These are phyloP conservation scores for Stratiomys singularior DNA, from an alignment of 2,888 invertebrate species.

Conservation along the genomic window DNA sequence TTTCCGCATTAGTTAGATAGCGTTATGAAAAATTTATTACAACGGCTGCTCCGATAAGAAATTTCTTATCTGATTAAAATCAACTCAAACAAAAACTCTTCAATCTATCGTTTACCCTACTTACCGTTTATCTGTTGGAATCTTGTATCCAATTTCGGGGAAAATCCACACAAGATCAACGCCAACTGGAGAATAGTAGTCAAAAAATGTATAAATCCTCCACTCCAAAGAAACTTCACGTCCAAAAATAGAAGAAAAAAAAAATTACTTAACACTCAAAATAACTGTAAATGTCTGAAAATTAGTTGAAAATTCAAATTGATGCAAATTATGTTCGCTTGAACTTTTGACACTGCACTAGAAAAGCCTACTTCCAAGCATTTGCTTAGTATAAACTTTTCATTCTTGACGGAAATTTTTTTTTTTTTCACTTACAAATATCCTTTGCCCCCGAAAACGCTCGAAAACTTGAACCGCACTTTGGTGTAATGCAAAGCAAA, in stretches of 20 bases:
- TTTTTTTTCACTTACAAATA: background rate
- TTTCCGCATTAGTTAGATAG: too few relatives aligned
- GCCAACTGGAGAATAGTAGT: background rate
- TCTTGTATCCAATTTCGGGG: too few relatives aligned
- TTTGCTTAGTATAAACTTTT: background rate
- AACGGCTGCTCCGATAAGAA: background rate
- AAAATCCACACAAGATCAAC: background rate
- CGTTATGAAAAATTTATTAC: too few relatives aligned
- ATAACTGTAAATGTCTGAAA: conserved; percentile 10
- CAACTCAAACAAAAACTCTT: too few relatives aligned
- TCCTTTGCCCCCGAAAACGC: background rate
- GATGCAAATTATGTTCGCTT: background rate
- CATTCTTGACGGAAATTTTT: background rate
- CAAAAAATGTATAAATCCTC: background rate
- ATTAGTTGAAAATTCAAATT: conserved; percentile 12
- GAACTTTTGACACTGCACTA: conserved; percentile 27
- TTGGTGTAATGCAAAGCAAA: background rate
- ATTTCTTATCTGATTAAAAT: background rate
- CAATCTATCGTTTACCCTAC: too few relatives aligned
- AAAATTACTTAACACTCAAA: background rate
- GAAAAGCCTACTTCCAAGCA: conserved; percentile 12
- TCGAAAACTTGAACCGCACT: background rate
- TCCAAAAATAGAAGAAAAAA: conserved; percentile 3
- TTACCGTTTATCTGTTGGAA: too few relatives aligned
- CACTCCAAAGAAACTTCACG: too few relatives aligned